Conservation (phyloP, 2,797 vertebrate species). For the Macropus fuliginosus region DNA sequence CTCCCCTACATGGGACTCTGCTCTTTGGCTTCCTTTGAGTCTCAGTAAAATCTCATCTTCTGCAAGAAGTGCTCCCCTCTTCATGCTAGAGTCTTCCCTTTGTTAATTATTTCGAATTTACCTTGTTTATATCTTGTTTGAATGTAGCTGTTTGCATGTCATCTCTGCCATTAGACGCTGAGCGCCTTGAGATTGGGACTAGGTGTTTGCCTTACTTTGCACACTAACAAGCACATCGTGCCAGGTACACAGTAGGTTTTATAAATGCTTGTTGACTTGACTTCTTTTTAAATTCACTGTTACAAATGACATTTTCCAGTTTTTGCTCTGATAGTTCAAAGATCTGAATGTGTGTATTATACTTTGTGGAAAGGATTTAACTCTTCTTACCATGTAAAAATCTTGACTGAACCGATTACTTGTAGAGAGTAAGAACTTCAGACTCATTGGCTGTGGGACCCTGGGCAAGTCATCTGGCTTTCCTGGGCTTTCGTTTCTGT, state of each 20-base stretch:
- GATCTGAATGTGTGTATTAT: neutral
- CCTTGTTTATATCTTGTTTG: neutral
- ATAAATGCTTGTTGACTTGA: neutral
- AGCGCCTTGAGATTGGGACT: neutral
- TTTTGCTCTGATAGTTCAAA: neutral
- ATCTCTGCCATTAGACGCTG: neutral
- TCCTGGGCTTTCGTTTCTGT: neutral
- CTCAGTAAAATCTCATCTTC: neutral
- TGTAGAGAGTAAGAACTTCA: neutral
- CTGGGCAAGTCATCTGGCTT: neutral
- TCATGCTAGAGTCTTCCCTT: neutral
- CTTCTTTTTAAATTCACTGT: neutral
- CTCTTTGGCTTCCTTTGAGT: too few species aligned
- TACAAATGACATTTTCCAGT: neutral
- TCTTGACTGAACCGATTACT: neutral
- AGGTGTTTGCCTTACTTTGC: neutral
- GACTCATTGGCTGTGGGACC: neutral
- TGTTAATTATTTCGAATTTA: neutral
- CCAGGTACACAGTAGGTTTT: neutral
- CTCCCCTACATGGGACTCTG: neutral
- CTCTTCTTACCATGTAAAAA: neutral
- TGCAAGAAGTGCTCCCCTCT: neutral
- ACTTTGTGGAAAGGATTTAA: neutral
- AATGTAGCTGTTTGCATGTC: neutral
- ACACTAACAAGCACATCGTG: too few species aligned